phyloP scores from a whole-genome alignment of 2,797 vertebrate genomes.

The Acanthiza pusilla region DNA sequence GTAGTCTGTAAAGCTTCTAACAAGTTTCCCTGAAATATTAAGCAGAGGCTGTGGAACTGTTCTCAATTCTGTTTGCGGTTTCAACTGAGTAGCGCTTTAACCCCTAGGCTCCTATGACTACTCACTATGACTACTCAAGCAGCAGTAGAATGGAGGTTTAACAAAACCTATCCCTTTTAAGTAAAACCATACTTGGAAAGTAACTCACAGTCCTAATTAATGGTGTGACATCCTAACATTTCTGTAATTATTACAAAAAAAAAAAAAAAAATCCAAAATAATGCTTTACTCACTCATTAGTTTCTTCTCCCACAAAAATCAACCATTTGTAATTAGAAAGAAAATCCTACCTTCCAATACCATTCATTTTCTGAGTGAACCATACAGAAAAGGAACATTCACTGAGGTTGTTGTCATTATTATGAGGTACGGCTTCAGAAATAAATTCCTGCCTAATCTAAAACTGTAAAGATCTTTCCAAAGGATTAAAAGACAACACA shows the following conservation, averaged over 20 bases:
- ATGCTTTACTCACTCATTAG: not conserved
- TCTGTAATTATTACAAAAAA: not conserved
- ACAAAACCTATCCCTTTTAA: not conserved
- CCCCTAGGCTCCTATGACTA: not conserved
- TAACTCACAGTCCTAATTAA: not conserved
- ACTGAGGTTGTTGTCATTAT: not conserved
- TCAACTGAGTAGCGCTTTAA: not conserved
- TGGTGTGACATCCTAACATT: not conserved
- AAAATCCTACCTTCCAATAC: not conserved
- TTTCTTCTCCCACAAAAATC: not conserved
- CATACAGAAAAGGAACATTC: not conserved
- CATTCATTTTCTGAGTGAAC: not conserved
- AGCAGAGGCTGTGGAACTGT: not conserved
- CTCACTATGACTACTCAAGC: not conserved
- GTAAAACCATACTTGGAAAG: not conserved
- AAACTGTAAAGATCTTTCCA: not conserved
- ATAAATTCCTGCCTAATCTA: not conserved
- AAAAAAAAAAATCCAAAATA: not conserved
- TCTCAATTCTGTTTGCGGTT: not conserved
- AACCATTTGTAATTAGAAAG: not conserved
- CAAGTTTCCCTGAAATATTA: not conserved
- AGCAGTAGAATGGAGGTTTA: not conserved
- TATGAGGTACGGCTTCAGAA: not conserved
- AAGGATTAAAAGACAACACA: not conserved
- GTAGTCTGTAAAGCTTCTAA: not conserved